A percentile compares a stretch with the other conserved stretches of the same genome.
phyloP scores from a whole-genome alignment of 2,888 invertebrate genomes.

The Heliconius hortense region DNA sequence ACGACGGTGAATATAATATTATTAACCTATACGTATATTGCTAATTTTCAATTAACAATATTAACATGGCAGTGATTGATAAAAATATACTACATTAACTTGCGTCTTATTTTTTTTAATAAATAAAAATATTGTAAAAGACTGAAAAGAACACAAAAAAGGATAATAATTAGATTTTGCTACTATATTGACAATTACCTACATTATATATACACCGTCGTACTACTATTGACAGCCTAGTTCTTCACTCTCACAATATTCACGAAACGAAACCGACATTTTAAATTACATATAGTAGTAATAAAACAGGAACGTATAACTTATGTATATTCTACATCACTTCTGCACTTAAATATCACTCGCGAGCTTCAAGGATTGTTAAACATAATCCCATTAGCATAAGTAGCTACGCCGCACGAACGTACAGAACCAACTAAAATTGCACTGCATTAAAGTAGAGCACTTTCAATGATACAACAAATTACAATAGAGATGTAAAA shows the following conservation, averaged over 20 bases:
- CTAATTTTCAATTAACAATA: no score
- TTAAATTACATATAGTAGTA: neutral
- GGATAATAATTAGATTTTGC: neutral
- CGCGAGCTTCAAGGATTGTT: constrained; percentile 44
- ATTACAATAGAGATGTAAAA: constrained; percentile 77
- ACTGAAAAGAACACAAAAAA: no score
- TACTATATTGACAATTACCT: neutral
- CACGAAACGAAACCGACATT: neutral
- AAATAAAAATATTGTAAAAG: no score
- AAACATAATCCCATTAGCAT: constrained; percentile 46
- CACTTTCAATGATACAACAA: constrained; percentile 64
- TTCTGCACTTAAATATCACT: constrained; percentile 43
- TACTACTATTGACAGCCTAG: neutral
- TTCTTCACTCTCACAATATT: neutral
- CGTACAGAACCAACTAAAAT: constrained; percentile 63
- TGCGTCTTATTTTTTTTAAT: no score
- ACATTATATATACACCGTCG: no score
- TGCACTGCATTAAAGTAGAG: constrained; percentile 55
- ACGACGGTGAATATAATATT: no score
- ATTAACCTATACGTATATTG: no score
- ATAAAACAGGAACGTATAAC: constrained; percentile 4
- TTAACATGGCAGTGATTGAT: no score
- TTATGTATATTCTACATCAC: constrained; percentile 33
- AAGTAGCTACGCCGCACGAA: constrained; percentile 52
- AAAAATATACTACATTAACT: no score